Percentiles rank a stretch among this genome's conserved stretches.
These are phyloP conservation scores for Oreortyx pictus DNA, from an alignment of 2,797 vertebrate genomes.

Conservation along the genomic window DNA sequence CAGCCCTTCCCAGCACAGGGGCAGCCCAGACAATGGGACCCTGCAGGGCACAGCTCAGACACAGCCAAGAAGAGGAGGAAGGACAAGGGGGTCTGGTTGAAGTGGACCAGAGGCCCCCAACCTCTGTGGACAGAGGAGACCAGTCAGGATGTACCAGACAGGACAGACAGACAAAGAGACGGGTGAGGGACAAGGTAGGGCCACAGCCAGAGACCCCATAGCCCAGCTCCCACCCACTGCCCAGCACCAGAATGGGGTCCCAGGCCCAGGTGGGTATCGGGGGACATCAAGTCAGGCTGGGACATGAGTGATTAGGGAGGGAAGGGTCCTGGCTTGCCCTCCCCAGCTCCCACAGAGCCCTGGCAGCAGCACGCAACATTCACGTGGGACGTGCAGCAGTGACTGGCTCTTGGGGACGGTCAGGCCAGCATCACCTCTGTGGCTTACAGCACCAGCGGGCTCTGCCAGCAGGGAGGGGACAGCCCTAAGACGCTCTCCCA, in stretches of 20 bases:
- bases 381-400: background rate
- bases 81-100: background rate
- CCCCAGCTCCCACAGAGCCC: background rate
- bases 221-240: background rate
- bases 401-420: rapidly evolving
- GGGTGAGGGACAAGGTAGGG: background rate
- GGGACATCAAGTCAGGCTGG: background rate
- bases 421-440: background rate
- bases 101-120: background rate
- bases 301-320: background rate
- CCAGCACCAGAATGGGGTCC: background rate
- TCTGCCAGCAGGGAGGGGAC: background rate
- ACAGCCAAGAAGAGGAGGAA: constrained; percentile 2
- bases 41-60: constrained; percentile 16
- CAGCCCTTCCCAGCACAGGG: background rate
- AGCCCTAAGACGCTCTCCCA: constrained; percentile 11
- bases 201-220: background rate
- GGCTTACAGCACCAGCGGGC: background rate
- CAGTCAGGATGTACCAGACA: background rate
- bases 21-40: background rate
- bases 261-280: background rate
- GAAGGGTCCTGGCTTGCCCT: background rate
- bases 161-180: background rate
- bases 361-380: background rate
- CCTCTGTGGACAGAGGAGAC: background rate